Evolutionary conservation across 2,888 invertebrate genomes (phyloP).

Genomic region (Plusia festucae): DNA sequence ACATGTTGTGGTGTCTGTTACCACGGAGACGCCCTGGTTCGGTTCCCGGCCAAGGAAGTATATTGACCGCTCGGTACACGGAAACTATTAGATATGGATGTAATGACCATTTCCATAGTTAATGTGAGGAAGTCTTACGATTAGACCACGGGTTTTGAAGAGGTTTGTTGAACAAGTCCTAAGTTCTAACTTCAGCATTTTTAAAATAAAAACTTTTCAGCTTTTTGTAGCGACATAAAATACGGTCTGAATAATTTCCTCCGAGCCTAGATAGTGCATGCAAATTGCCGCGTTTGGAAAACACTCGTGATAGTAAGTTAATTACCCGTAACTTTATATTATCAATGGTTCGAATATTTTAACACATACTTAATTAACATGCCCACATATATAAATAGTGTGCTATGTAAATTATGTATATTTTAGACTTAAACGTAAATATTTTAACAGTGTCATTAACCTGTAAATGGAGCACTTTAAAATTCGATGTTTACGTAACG

Average conservation of each 20-base stretch:
- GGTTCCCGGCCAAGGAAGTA: slow-evolving; percentile 69
- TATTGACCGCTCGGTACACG: slow-evolving; percentile 49
- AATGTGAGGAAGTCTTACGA: background rate
- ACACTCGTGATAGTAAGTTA: background rate
- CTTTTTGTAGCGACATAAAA: background rate
- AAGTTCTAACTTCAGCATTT: too few relatives aligned
- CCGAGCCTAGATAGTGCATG: background rate
- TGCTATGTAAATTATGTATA: background rate
- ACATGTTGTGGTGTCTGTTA: slow-evolving; percentile 69
- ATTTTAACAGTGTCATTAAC: slow-evolving; percentile 33
- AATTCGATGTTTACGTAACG: slow-evolving; percentile 36
- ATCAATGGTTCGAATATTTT: background rate
- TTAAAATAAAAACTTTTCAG: background rate
- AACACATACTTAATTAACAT: too few relatives aligned
- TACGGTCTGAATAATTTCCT: background rate
- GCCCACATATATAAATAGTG: background rate
- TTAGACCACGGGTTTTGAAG: background rate
- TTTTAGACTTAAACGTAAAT: background rate
- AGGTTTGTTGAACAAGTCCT: background rate
- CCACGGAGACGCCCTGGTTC: slow-evolving; percentile 74
- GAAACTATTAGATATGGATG: slow-evolving; percentile 11
- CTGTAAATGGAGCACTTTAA: slow-evolving; percentile 20
- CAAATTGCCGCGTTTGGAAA: background rate
- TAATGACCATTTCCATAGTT: background rate
- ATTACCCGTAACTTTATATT: background rate